Percentiles rank a stretch among this genome's conserved stretches.
Conservation (phyloP, 2,888 invertebrate genomes). For the Drosophila subquinaria region DNA sequence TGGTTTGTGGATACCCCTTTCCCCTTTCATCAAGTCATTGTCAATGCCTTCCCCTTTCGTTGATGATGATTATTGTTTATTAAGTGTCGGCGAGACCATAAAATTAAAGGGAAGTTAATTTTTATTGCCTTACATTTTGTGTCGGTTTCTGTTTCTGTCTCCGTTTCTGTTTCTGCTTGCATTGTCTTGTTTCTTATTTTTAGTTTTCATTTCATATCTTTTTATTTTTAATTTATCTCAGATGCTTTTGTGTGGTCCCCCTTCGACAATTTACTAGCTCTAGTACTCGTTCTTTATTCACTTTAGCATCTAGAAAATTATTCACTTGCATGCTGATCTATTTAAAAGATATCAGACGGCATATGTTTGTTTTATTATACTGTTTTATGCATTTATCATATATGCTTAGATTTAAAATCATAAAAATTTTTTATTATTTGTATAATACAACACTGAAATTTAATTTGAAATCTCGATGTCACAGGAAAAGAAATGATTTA, state of each 20-base stretch:
- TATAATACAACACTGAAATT: too few relatives aligned
- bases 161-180: slow-evolving; percentile 17
- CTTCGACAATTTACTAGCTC: slow-evolving; percentile 31
- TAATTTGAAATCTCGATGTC: too few relatives aligned
- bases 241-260: slow-evolving; percentile 66
- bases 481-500: too few relatives aligned
- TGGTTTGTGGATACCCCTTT: slow-evolving; percentile 15
- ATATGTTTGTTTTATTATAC: slow-evolving; percentile 22
- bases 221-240: slow-evolving; percentile 34
- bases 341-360: slow-evolving; percentile 16
- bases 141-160: slow-evolving; percentile 35
- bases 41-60: slow-evolving; percentile 8
- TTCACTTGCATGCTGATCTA: slow-evolving; percentile 14
- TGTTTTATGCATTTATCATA: not conserved
- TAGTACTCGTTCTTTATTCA: slow-evolving; percentile 6
- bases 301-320: slow-evolving; percentile 16
- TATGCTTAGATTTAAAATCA: not conserved
- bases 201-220: slow-evolving; percentile 9
- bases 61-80: slow-evolving; percentile 76
- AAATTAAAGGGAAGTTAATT: slow-evolving; percentile 81
- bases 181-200: slow-evolving; percentile 28
- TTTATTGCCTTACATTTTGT: slow-evolving; percentile 73
- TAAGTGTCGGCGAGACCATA: slow-evolving; percentile 81
- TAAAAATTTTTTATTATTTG: too few relatives aligned
- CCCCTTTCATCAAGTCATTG: slow-evolving; percentile 4